phyloP scores from a whole-genome alignment of 1,140 invertebrate genomes.

The Mylabris phalerata region DNA sequence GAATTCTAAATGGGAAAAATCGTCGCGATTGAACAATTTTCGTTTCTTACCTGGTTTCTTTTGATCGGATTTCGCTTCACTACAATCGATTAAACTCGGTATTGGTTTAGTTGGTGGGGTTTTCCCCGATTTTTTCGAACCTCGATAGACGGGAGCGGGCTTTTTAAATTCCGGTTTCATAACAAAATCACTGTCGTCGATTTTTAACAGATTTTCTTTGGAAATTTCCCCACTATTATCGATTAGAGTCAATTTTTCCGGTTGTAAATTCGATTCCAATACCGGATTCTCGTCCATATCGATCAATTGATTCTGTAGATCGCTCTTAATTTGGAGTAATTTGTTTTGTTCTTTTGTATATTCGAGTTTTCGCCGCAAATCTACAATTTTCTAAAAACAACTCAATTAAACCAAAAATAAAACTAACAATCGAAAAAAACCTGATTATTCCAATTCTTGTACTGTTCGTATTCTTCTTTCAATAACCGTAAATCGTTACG shows the following conservation, averaged over 20 bases:
- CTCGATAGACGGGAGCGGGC: not conserved
- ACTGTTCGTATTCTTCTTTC: no score
- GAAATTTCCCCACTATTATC: no score
- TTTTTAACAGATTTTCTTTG: no score
- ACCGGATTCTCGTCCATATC: no score
- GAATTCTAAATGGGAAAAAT: constrained; percentile 6
- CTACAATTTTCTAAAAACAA: no score
- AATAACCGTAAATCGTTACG: no score
- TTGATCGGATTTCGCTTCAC: not conserved
- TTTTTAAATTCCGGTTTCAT: not conserved
- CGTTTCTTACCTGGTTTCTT: not conserved
- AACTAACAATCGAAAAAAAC: no score
- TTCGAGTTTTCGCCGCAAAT: not conserved
- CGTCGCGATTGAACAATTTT: constrained; percentile 13
- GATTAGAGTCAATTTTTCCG: no score
- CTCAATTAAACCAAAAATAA: no score
- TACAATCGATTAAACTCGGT: not conserved
- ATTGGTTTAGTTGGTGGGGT: not conserved
- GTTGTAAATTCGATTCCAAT: no score
- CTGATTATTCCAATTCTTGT: no score
- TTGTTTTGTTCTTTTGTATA: not conserved
- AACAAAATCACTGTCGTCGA: no score
- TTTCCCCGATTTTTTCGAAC: not conserved
- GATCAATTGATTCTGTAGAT: not conserved
- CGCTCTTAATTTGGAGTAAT: not conserved